Evolutionary conservation across 1,140 invertebrate genomes (phyloP).

Genomic region (Ceratosolen fusciceps): DNA sequence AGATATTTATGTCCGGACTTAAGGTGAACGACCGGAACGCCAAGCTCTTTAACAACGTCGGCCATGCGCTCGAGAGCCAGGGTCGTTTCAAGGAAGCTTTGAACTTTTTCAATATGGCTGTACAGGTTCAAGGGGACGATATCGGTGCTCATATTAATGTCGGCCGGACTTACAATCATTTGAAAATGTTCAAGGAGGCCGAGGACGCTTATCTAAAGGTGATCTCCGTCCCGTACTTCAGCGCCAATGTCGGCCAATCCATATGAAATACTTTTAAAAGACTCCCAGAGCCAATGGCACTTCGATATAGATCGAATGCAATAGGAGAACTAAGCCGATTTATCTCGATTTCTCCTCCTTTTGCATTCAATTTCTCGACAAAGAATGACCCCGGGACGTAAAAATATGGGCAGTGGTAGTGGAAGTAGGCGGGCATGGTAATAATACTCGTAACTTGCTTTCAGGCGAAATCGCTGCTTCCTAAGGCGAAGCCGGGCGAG

Average conservation of each 20-base stretch:
- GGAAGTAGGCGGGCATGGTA: neutral
- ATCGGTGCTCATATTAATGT: slow-evolving; percentile 98
- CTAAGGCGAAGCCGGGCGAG: slow-evolving; percentile 91
- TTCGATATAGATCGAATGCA: too few species aligned
- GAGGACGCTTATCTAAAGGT: slow-evolving; percentile 91
- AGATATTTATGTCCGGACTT: slow-evolving; percentile 92
- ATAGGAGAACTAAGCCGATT: too few species aligned
- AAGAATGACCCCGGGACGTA: too few species aligned
- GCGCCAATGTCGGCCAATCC: too few species aligned
- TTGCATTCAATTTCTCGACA: too few species aligned
- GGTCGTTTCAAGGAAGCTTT: slow-evolving; percentile 88
- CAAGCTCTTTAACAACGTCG: slow-evolving; percentile 97
- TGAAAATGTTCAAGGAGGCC: slow-evolving; percentile 92
- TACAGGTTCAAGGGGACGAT: slow-evolving; percentile 94
- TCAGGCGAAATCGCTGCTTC: slow-evolving; percentile 88
- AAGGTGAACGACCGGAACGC: slow-evolving; percentile 93
- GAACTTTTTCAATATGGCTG: slow-evolving; percentile 92
- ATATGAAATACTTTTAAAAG: too few species aligned
- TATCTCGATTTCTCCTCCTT: neutral
- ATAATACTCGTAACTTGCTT: neutral
- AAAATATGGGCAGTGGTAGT: too few species aligned
- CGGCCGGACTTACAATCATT: slow-evolving; percentile 92
- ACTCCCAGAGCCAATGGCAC: too few species aligned
- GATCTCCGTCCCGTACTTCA: too few species aligned
- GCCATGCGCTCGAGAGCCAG: slow-evolving; percentile 92